phyloP scores from a whole-genome alignment of 2,888 invertebrate species.

The Phaedon cochleariae region DNA sequence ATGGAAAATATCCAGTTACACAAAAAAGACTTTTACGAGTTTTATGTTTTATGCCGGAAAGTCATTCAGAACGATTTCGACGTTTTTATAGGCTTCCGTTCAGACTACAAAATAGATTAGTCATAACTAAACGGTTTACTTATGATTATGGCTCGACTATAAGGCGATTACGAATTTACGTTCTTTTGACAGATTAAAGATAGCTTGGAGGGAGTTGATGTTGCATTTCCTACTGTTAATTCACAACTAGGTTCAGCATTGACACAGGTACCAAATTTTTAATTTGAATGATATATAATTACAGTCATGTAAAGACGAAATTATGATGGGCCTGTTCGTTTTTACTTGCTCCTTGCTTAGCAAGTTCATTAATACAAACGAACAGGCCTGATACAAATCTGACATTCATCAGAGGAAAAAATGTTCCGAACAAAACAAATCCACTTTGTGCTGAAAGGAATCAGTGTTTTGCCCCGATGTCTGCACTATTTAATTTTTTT shows the following conservation, averaged over 20 bases:
- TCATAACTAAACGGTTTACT: conserved; percentile 7
- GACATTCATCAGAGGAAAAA: no score
- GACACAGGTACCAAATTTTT: no score
- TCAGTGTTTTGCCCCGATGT: no score
- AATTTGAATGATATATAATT: no score
- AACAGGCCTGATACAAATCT: no score
- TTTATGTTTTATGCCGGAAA: conserved; percentile 2
- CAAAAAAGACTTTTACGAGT: neutral
- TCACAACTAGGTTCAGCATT: neutral
- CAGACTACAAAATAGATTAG: conserved; percentile 8
- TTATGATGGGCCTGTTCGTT: no score
- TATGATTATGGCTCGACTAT: conserved; percentile 3
- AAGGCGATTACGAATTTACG: neutral
- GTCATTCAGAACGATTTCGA: conserved; percentile 6
- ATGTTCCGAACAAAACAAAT: no score
- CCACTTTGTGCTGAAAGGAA: no score
- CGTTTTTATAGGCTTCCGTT: conserved; percentile 18
- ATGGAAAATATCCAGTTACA: neutral
- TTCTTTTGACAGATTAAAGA: neutral
- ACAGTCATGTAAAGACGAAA: no score
- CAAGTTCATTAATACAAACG: no score
- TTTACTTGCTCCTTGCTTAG: no score
- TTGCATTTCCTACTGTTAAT: neutral
- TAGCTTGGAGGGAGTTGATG: neutral
- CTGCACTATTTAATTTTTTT: neutral